Evolutionary conservation across 2,888 invertebrate species (phyloP).

Genomic region (Drosophila subsilvestris): DNA sequence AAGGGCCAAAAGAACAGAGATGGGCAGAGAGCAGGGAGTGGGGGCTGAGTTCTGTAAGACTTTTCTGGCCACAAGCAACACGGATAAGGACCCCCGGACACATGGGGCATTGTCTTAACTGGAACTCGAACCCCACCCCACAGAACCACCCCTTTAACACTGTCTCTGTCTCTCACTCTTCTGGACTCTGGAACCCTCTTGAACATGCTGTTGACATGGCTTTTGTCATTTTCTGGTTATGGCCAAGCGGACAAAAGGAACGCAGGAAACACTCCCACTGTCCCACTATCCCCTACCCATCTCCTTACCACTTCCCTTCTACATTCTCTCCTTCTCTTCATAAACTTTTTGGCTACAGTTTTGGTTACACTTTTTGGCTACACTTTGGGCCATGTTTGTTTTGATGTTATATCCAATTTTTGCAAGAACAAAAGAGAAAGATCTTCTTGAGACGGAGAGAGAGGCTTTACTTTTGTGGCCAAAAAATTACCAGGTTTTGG

Average conservation of each 20-base stretch:
- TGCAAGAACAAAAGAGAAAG: constrained; percentile 19
- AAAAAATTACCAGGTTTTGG: constrained; percentile 10
- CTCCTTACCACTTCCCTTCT: neutral
- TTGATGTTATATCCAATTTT: constrained; percentile 63
- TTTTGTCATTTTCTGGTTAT: constrained; percentile 78
- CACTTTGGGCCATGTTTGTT: constrained; percentile 58
- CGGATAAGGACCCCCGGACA: constrained; percentile 47
- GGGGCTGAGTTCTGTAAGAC: constrained; percentile 51
- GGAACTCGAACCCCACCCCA: constrained; percentile 33
- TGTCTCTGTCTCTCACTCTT: neutral
- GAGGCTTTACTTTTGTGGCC: no score
- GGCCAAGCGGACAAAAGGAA: constrained; percentile 70
- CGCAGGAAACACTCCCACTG: constrained; percentile 39
- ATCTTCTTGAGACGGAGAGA: neutral
- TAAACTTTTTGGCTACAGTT: neutral
- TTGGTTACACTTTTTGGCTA: constrained; percentile 60
- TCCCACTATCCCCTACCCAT: no score
- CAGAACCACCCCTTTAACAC: constrained; percentile 3
- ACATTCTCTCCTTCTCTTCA: neutral
- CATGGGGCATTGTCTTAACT: constrained; percentile 61
- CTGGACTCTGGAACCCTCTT: constrained; percentile 50
- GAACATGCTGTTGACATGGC: constrained; percentile 75
- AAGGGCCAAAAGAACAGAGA: constrained; percentile 26
- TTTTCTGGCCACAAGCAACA: constrained; percentile 65
- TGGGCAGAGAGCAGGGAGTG: constrained; percentile 10